phyloP scores from a whole-genome alignment of 2,888 invertebrate genomes.

The Drosophila eohydei region DNA sequence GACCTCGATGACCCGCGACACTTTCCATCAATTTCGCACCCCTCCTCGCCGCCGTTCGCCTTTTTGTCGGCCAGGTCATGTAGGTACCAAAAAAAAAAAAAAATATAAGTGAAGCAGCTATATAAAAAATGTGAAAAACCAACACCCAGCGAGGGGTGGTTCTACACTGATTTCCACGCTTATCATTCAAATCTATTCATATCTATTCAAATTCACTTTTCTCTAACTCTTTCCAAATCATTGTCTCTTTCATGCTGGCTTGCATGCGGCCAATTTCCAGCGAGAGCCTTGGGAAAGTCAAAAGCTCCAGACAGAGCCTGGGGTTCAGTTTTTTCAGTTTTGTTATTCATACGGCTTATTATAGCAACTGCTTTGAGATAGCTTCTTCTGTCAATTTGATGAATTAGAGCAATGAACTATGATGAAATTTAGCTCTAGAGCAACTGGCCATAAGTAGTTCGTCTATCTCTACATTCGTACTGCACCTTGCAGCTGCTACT shows the following conservation, averaged over 20 bases:
- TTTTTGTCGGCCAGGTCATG: conserved; percentile 52
- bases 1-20: conserved; percentile 68
- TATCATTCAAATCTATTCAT: too few species aligned
- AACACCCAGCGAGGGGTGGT: conserved; percentile 35
- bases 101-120: background rate
- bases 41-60: conserved; percentile 30
- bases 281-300: conserved; percentile 22
- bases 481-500: too few species aligned
- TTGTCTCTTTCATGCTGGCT: conserved; percentile 28
- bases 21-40: conserved; percentile 56
- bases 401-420: background rate
- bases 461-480: too few species aligned
- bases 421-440: too few species aligned
- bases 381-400: background rate
- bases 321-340: background rate
- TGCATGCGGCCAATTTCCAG: conserved; percentile 23
- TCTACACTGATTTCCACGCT: conserved; percentile 38
- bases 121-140: conserved; percentile 13
- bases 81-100: conserved; percentile 29
- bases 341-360: background rate
- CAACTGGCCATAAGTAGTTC: too few species aligned
- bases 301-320: conserved; percentile 1
- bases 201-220: conserved; percentile 38
- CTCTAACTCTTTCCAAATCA: conserved; percentile 22
- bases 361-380: background rate